Percentiles rank a stretch among this genome's conserved stretches.
phyloP scores from a whole-genome alignment of 2,888 invertebrate genomes.

The Ecliptopera silaceata region DNA sequence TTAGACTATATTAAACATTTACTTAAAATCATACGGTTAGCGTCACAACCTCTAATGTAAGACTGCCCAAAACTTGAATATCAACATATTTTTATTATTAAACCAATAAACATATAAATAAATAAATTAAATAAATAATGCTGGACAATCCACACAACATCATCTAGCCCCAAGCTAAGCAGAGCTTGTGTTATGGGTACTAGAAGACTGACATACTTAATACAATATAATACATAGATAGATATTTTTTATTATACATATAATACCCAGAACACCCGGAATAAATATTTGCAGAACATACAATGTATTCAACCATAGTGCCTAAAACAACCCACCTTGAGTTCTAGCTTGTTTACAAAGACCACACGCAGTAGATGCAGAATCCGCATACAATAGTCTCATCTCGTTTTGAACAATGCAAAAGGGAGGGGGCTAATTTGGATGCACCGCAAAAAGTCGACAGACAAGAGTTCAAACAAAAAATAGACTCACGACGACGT shows the following conservation, averaged over 20 bases:
- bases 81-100: constrained; percentile 48
- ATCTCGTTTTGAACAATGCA: constrained; percentile 34
- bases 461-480: constrained; percentile 13
- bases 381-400: constrained; percentile 42
- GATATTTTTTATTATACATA: too few species aligned
- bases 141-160: too few species aligned
- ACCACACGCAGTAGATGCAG: constrained; percentile 40
- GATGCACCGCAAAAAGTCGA: constrained; percentile 23
- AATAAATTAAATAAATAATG: too few species aligned
- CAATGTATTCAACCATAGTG: background rate
- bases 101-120: constrained; percentile 65
- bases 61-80: constrained; percentile 38
- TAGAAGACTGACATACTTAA: too few species aligned
- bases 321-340: background rate
- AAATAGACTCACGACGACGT: background rate
- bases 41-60: constrained; percentile 24
- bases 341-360: constrained; percentile 28
- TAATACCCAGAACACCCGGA: background rate
- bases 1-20: background rate
- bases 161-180: too few species aligned
- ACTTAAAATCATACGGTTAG: background rate
- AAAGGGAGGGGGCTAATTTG: constrained; percentile 27
- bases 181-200: too few species aligned
- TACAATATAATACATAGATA: too few species aligned
- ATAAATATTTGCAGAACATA: background rate